These are phyloP conservation scores for Baronia brevicornis DNA, from an alignment of 2,888 invertebrate genomes.

Conservation along the genomic window DNA sequence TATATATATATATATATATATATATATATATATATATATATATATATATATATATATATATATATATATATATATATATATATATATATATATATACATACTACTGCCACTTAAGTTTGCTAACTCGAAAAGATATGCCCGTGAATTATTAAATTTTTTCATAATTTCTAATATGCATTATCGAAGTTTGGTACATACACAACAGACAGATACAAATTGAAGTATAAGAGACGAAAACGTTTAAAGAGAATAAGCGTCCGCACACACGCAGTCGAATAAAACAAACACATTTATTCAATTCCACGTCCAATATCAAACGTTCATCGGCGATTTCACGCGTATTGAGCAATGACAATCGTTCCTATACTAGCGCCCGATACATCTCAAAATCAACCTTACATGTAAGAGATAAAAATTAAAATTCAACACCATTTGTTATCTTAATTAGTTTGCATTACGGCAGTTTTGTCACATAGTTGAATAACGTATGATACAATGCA, in stretches of 20 bases:
- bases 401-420: slow-evolving; percentile 19
- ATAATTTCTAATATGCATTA: no score
- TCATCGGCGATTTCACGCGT: slow-evolving; percentile 52
- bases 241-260: slow-evolving; percentile 6
- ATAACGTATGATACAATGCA: no score
- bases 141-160: no score
- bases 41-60: no score
- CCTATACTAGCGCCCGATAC: slow-evolving; percentile 21
- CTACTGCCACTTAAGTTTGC: no score
- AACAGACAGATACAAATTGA: no score
- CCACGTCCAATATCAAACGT: slow-evolving; percentile 33
- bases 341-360: slow-evolving; percentile 45
- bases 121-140: no score
- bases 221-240: slow-evolving; percentile 1
- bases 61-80: no score
- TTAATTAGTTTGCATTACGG: slow-evolving; percentile 20
- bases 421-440: neutral
- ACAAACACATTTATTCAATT: slow-evolving; percentile 36
- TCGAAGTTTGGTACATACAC: no score
- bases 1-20: neutral
- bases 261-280: slow-evolving; percentile 23
- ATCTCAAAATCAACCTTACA: slow-evolving; percentile 25
- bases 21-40: neutral
- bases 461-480: neutral
- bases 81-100: no score